phyloP scores from a whole-genome alignment of 2,113 vertebrate genomes.

The Crotalus horridus region DNA sequence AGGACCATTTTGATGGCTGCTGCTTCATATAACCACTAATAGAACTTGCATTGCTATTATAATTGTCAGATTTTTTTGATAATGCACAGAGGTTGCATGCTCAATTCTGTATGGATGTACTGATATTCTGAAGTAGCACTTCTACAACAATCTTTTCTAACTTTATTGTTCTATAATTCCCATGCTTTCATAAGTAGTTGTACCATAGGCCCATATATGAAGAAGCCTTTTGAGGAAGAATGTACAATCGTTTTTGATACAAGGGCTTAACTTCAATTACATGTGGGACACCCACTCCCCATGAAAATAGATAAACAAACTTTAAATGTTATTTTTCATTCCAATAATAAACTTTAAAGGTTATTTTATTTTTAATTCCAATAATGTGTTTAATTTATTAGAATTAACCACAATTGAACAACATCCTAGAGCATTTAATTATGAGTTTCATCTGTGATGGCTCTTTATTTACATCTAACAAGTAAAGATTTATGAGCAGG shows the following conservation, averaged over 20 bases:
- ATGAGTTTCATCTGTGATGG: neutral
- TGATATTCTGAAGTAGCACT: neutral
- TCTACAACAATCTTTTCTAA: neutral
- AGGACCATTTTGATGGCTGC: neutral
- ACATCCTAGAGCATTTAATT: neutral
- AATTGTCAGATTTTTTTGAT: neutral
- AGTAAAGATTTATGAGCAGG: neutral
- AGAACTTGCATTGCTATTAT: neutral
- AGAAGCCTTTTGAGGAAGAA: neutral
- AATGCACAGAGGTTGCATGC: neutral
- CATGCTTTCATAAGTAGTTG: neutral
- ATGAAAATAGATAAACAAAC: neutral
- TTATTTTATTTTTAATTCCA: neutral
- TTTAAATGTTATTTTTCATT: neutral
- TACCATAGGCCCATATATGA: neutral
- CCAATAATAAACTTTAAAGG: neutral
- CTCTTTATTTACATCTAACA: neutral
- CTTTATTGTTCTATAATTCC: neutral
- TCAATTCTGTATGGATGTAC: neutral
- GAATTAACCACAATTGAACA: neutral
- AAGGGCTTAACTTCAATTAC: neutral
- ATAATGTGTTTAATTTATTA: neutral
- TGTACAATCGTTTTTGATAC: neutral
- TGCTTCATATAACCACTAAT: neutral
- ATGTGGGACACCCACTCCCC: neutral